Evolutionary conservation across 2,113 vertebrate genomes (phyloP).

Genomic region (Mustelus asterias): DNA sequence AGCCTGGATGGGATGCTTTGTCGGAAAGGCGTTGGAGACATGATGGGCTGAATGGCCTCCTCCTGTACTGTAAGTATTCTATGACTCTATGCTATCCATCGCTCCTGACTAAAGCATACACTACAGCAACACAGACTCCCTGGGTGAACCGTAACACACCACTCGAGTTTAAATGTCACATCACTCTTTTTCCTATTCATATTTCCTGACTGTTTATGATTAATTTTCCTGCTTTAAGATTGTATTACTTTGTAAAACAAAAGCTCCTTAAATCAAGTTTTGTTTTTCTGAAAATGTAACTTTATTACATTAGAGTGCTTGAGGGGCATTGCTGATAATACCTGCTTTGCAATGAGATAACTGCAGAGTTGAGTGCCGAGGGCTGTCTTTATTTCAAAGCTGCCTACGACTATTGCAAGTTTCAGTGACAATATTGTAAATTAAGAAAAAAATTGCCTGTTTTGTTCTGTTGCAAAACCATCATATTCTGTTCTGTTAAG

Average conservation of each 20-base stretch:
- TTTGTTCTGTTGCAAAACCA: neutral
- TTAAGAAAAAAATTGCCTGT: neutral
- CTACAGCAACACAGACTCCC: too few species aligned
- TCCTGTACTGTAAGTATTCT: too few species aligned
- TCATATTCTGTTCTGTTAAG: neutral
- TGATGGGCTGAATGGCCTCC: too few species aligned
- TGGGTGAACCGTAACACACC: too few species aligned
- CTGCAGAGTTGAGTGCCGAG: neutral
- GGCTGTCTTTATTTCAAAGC: conserved; percentile 22
- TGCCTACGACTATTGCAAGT: neutral
- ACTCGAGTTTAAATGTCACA: neutral
- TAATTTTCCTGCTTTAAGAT: neutral
- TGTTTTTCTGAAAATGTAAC: neutral
- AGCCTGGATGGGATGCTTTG: too few species aligned
- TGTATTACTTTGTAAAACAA: neutral
- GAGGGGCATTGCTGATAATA: neutral
- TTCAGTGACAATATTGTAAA: neutral
- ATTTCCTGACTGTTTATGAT: neutral
- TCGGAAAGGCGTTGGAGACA: too few species aligned
- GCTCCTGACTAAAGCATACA: neutral
- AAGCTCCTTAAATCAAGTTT: neutral
- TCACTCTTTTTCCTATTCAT: neutral
- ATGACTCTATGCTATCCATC: neutral
- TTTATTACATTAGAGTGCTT: neutral
- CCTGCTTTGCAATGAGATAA: neutral